Percentiles rank a stretch among this genome's conserved stretches.
Conservation (phyloP, 1,140 invertebrate genomes). For the Drosophila repleta region DNA sequence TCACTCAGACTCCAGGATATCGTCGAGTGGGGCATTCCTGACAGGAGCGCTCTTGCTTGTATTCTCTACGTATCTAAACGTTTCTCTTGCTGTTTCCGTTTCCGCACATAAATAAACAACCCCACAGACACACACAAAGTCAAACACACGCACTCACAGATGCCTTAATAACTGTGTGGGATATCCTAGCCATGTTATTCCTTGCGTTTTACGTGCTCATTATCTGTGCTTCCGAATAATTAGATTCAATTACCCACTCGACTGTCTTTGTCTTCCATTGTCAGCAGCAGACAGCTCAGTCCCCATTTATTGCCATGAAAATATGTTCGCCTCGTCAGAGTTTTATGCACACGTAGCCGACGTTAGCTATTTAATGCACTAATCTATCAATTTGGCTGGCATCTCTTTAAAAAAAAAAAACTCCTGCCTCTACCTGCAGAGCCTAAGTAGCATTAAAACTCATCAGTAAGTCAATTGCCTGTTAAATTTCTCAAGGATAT, state of each 20-base stretch:
- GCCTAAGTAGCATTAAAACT: slow-evolving; percentile 64
- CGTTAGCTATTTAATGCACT: slow-evolving; percentile 8
- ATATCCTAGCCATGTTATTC: slow-evolving; percentile 29
- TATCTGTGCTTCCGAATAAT: slow-evolving; percentile 76
- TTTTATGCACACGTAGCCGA: slow-evolving; percentile 32
- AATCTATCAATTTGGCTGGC: slow-evolving; percentile 22
- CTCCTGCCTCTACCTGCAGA: slow-evolving; percentile 13
- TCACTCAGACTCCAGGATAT: too few relatives aligned
- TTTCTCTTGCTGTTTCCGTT: slow-evolving; percentile 36
- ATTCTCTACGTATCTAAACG: slow-evolving; percentile 42
- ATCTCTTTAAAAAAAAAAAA: slow-evolving; percentile 31
- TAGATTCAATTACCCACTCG: slow-evolving; percentile 76
- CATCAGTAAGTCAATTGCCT: slow-evolving; percentile 71
- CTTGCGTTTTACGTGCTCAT: slow-evolving; percentile 73
- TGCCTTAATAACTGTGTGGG: slow-evolving; percentile 9
- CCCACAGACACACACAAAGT: background rate
- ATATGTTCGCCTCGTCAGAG: slow-evolving; percentile 32
- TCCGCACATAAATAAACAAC: slow-evolving; percentile 20
- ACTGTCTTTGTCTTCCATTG: slow-evolving; percentile 28
- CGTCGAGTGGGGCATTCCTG: too few relatives aligned
- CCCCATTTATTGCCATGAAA: slow-evolving; percentile 17
- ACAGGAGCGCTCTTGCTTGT: too few relatives aligned
- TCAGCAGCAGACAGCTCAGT: slow-evolving; percentile 9
- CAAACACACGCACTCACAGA: background rate
- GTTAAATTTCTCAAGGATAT: slow-evolving; percentile 58